Percentiles rank a stretch among this genome's conserved stretches.
Evolutionary conservation across 2,888 invertebrate species (phyloP).

Genomic region (Sesia apiformis): DNA sequence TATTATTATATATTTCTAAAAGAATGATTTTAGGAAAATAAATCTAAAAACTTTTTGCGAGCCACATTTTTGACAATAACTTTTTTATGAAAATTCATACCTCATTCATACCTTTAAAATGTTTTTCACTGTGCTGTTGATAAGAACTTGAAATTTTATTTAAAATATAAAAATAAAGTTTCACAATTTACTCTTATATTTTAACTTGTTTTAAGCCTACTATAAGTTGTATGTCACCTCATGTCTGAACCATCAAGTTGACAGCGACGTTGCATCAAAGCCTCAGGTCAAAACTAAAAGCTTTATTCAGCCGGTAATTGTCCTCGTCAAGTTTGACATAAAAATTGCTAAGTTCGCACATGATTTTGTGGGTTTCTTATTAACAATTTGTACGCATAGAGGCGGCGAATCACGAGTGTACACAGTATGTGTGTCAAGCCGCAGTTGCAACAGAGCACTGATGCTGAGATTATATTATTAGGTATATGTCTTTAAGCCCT

Average conservation of each 20-base stretch:
- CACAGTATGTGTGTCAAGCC: conserved; percentile 60
- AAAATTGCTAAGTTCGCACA: conserved; percentile 22
- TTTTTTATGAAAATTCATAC: too few species aligned
- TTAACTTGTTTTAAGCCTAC: too few species aligned
- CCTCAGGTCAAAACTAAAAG: too few species aligned
- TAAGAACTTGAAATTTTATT: too few species aligned
- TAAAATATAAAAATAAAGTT: too few species aligned
- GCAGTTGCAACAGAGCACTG: conserved; percentile 43
- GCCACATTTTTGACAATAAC: too few species aligned
- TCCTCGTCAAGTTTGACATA: conserved; percentile 24
- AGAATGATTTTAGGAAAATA: too few species aligned
- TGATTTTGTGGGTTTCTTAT: conserved; percentile 6
- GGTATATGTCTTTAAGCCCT: conserved; percentile 41
- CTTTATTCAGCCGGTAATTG: conserved; percentile 12
- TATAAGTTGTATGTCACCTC: conserved; percentile 4
- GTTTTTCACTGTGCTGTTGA: too few species aligned
- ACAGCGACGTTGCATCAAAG: conserved; percentile 4
- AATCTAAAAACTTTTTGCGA: too few species aligned
- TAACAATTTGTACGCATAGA: conserved; percentile 3
- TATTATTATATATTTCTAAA: too few species aligned
- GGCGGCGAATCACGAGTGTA: conserved; percentile 24
- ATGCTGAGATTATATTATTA: conserved; percentile 29
- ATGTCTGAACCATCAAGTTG: conserved; percentile 14
- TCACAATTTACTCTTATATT: too few species aligned
- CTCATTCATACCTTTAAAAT: too few species aligned